phyloP scores from a whole-genome alignment of 2,888 invertebrate genomes.

The Andrena chrysosceles region DNA sequence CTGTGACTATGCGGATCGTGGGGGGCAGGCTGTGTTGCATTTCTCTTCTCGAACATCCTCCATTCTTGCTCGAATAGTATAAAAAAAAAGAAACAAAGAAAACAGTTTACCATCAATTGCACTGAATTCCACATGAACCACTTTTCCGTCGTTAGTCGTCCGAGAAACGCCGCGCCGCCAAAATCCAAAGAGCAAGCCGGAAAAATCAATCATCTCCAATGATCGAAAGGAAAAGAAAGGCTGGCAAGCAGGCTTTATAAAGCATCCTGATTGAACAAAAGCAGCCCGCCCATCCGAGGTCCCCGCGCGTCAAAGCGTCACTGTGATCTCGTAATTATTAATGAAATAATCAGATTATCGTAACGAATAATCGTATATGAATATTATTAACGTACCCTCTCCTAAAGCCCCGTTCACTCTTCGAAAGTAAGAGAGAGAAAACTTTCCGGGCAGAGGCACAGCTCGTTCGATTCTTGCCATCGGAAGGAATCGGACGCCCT shows the following conservation, averaged over 20 bases:
- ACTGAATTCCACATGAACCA: neutral
- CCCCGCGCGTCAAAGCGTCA: slow-evolving; percentile 85
- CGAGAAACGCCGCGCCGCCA: neutral
- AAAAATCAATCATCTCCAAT: slow-evolving; percentile 13
- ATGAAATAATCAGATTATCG: slow-evolving; percentile 83
- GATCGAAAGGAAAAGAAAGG: slow-evolving; percentile 25
- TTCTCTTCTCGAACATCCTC: slow-evolving; percentile 6
- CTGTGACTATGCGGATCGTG: slow-evolving; percentile 85
- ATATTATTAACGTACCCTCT: slow-evolving; percentile 81
- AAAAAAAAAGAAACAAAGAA: neutral
- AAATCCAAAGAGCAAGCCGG: slow-evolving; percentile 24
- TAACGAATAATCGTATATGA: slow-evolving; percentile 81
- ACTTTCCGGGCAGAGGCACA: slow-evolving; percentile 16
- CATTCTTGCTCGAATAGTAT: neutral
- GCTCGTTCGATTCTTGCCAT: slow-evolving; percentile 45
- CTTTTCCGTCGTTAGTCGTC: neutral
- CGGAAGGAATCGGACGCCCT: slow-evolving; percentile 13
- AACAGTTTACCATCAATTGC: neutral
- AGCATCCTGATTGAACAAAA: slow-evolving; percentile 52
- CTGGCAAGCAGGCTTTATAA: slow-evolving; percentile 14
- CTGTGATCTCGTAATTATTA: slow-evolving; percentile 85
- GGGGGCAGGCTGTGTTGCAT: slow-evolving; percentile 81
- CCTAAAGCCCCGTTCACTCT: slow-evolving; percentile 16
- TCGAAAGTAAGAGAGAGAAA: slow-evolving; percentile 35
- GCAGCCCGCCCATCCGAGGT: slow-evolving; percentile 84